Conservation (phyloP, 2,797 vertebrate species). For the Antennarius maculatus region DNA sequence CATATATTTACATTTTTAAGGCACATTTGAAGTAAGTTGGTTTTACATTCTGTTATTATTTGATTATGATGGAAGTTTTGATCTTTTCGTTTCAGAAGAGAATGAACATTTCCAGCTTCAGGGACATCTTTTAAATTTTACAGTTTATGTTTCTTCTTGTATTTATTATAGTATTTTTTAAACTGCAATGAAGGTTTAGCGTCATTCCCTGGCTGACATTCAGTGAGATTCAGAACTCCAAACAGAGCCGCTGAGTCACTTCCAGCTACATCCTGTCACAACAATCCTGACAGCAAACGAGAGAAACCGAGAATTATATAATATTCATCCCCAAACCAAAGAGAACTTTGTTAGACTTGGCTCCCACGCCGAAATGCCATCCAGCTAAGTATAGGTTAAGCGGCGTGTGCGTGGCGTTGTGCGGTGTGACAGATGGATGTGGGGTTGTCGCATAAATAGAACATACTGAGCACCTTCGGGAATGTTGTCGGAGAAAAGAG, state of each 20-base stretch:
- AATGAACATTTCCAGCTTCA: too few species aligned
- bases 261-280: constrained; percentile 51
- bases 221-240: constrained; percentile 32
- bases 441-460: constrained; percentile 68
- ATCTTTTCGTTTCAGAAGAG: too few species aligned
- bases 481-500: constrained; percentile 59
- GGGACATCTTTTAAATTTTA: too few species aligned
- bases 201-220: constrained; percentile 42
- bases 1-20: too few species aligned
- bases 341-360: constrained; percentile 40
- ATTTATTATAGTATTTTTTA: not conserved
- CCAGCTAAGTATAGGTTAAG: constrained; percentile 60
- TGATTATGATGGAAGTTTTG: too few species aligned
- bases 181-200: constrained; percentile 19
- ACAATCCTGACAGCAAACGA: constrained; percentile 39
- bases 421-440: constrained; percentile 50
- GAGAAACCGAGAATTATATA: constrained; percentile 45
- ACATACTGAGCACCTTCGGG: constrained; percentile 67
- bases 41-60: too few species aligned
- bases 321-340: constrained; percentile 39
- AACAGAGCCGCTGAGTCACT: constrained; percentile 56
- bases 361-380: constrained; percentile 46
- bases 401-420: constrained; percentile 44
- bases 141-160: too few species aligned
- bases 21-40: too few species aligned